Base-by-base conservation (phyloP, 1,140 invertebrate species). In the Drosophila pandora region DNA sequence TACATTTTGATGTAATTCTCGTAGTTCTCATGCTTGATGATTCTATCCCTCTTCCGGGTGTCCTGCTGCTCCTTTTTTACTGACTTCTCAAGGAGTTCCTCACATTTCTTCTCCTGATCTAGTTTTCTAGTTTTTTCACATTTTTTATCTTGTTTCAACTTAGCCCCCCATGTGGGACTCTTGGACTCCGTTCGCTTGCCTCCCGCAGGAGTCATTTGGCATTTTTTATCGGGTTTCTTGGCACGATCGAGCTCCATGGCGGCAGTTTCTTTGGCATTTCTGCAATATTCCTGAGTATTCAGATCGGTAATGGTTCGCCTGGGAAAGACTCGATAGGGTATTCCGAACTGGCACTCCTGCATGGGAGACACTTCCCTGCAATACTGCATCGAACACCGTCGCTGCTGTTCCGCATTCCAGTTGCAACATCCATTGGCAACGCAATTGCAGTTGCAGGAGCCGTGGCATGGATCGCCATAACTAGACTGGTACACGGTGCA, bases 231-330 rank as follows among this genome's bases (percentile, higher is more conserved):
- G 7, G 9, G 2, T 13, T 9, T 10, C 25, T 17, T 2, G 1
- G 10, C 7, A 23, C 63, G 49, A 17, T 45, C n/a, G 3, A 25
- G 34, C 3, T n/a, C 1, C 10, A 25, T 2, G 7, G 13, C 8
- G 1, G 37, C 0, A 10, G 32, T n/a, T 17, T 58, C 53, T 7
- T 28, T 28, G 7, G 25, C 25, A 25, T 39, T 32, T 1, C 58
- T 37, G n/a, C 55, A 73, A 5, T 41, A 60, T 0, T 32, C 34
- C 2, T 77, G 8, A 0, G 68, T 82, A 13, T 82, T 60, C 0
- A 82, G 43, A 28, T 81, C 79, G 3, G 79, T 69, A 2, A n/a
- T 39, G 9, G 34, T 43, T 23, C 68, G 25, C 5, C 37, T 34
- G 0, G 52, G 25, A 3, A 8, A 30, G 2, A 39, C 21, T 21